Evolutionary conservation across 23 tunicate genomes (phyloP).

Genomic region (Styela plicata): DNA sequence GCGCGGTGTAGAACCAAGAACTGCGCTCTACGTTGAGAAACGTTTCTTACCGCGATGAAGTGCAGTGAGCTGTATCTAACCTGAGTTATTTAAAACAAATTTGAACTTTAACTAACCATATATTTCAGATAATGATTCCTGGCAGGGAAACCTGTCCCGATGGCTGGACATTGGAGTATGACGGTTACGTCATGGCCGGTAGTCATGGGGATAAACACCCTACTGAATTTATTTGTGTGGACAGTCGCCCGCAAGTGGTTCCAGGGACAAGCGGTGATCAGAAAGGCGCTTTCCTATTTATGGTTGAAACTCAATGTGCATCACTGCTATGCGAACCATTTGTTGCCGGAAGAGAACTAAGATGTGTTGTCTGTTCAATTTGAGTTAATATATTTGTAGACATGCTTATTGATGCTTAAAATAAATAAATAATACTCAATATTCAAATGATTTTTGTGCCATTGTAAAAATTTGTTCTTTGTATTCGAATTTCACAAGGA

Average conservation of each 20-base stretch:
- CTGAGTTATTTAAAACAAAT: not conserved
- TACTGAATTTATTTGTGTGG: slow-evolving; percentile 37
- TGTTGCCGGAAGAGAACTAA: slow-evolving; percentile 38
- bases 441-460: too few relatives aligned
- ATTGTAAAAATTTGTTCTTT: too few relatives aligned
- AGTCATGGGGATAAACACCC: slow-evolving; percentile 36
- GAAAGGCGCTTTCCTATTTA: slow-evolving; percentile 25
- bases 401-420: too few relatives aligned
- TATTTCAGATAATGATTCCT: slow-evolving; percentile 42
- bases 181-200: slow-evolving; percentile 22
- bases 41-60: too few relatives aligned
- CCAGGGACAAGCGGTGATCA: slow-evolving; percentile 47
- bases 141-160: slow-evolving; percentile 36
- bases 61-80: too few relatives aligned
- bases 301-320: slow-evolving; percentile 40
- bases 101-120: not conserved
- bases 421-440: too few relatives aligned
- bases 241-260: slow-evolving; percentile 38
- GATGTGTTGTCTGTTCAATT: slow-evolving; percentile 49
- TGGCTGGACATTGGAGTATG: slow-evolving; percentile 28
- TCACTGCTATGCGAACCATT: slow-evolving; percentile 43
- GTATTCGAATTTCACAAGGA: too few relatives aligned
- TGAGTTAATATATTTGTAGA: too few relatives aligned
- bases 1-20: too few relatives aligned
- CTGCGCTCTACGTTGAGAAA: too few relatives aligned